These are phyloP conservation scores for Stenodera caucasica DNA, from an alignment of 2,888 invertebrate species.

Conservation along the genomic window DNA sequence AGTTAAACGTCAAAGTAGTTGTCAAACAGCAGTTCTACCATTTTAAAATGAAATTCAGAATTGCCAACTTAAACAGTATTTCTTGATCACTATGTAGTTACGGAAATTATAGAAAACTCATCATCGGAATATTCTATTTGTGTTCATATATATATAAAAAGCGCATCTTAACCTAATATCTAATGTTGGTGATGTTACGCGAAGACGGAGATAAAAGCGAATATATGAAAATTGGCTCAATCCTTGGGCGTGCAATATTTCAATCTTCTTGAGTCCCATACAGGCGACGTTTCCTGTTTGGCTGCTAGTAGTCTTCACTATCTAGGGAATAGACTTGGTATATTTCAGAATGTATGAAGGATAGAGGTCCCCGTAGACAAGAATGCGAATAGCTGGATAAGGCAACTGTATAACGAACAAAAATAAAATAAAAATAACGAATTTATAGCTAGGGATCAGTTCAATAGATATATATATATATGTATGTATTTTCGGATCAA, in stretches of 20 bases:
- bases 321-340: constrained; percentile 52
- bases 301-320: constrained; percentile 43
- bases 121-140: constrained; percentile 38
- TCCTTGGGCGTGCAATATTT: constrained; percentile 55
- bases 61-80: too few relatives aligned
- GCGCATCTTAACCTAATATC: constrained; percentile 21
- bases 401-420: constrained; percentile 41
- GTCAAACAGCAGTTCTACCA: too few relatives aligned
- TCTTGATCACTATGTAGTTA: too few relatives aligned
- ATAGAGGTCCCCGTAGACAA: constrained; percentile 54
- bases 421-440: constrained; percentile 53
- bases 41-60: too few relatives aligned
- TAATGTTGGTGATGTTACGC: constrained; percentile 20
- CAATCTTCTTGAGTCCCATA: constrained; percentile 52
- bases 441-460: constrained; percentile 47
- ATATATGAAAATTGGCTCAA: constrained; percentile 55
- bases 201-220: constrained; percentile 47
- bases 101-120: too few relatives aligned
- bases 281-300: constrained; percentile 55
- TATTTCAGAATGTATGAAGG: constrained; percentile 54
- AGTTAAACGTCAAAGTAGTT: too few relatives aligned
- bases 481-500: constrained; percentile 53
- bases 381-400: constrained; percentile 53
- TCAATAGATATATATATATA: too few relatives aligned
- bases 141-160: constrained; percentile 8